Conservation (phyloP, 2,113 vertebrate genomes). For the Phalacrocorax aristotelis region DNA sequence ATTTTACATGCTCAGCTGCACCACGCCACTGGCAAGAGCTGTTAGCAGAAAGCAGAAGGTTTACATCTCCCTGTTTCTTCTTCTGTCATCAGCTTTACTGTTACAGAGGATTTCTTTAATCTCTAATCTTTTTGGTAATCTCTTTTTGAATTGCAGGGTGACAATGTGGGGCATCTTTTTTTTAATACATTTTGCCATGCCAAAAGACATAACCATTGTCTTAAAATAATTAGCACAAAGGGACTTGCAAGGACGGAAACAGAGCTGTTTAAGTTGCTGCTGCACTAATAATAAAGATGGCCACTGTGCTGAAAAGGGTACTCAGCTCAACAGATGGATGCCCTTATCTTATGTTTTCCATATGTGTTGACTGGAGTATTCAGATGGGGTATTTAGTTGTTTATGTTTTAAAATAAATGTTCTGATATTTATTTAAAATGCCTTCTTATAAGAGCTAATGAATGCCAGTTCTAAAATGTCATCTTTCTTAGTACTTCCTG, state of each 20-base stretch:
- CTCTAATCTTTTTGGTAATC: neutral
- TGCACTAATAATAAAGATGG: neutral
- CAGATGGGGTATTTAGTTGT: neutral
- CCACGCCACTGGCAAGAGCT: neutral
- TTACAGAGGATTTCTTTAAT: neutral
- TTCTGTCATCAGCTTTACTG: neutral
- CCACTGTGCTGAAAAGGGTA: neutral
- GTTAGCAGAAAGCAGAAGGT: neutral
- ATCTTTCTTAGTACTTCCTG: neutral
- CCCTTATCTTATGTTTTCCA: neutral
- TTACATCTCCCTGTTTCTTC: neutral
- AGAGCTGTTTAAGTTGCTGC: neutral
- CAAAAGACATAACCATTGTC: neutral
- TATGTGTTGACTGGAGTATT: neutral
- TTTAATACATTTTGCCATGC: neutral
- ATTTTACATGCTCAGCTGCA: neutral
- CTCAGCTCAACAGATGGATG: neutral
- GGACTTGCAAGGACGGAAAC: neutral
- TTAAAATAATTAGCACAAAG: neutral
- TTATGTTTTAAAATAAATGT: neutral
- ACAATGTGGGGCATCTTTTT: fast-evolving
- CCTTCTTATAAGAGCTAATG: neutral
- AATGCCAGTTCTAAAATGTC: neutral
- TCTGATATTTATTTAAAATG: neutral
- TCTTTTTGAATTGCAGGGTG: neutral